Base-by-base conservation (phyloP, 2,113 vertebrate genomes). In the Acrocephalus arundinaceus region DNA sequence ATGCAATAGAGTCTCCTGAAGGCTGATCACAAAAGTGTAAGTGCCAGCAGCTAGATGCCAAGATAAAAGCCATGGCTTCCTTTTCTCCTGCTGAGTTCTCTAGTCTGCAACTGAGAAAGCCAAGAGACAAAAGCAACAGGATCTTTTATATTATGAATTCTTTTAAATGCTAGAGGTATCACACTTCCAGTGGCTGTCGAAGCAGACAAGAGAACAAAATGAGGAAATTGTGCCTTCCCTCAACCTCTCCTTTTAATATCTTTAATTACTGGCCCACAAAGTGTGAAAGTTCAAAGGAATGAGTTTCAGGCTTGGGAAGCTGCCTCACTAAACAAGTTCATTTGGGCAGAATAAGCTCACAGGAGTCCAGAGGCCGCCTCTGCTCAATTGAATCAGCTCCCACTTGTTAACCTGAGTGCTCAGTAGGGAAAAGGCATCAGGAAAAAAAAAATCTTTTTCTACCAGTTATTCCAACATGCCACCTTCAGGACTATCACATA, bases 11-110 rank as follows among this genome's bases (percentile, higher is more conserved):
- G 19, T 74, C 39, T 81, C 70, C 59, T 43, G 67, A 94, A 88
- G 54, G 78, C 78, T 90, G 91, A 93, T 96, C 90, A 57, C 66
- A 87, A 84, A 86, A 93, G 55, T 39, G 1, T 70, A 87, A 90
- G 59, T 90, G 78, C 84, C 84, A 90, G 58, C n/a, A 92, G 78
- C 30, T 89, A 72, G 75, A 73, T 92, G 90, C 92, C 91, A 96
- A 95, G 85, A 85, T 88, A 74, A 94, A 96, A 97, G 52, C 88
- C 37, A 13, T 58, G 66, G 71, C 87, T 95, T 95, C 75, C 88
- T 91, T 95, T 86, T 23, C 88, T 92, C 87, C 79, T 91, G 74
- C 85, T 90, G 81, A 79, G 70, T 87, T 78, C 75, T 58, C 75
- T 52, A 54, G 54, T 85, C 58, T 73, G 75, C 46, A 78, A 71